Conservation (phyloP, 1,140 invertebrate species). For the Wasmannia auropunctata region DNA sequence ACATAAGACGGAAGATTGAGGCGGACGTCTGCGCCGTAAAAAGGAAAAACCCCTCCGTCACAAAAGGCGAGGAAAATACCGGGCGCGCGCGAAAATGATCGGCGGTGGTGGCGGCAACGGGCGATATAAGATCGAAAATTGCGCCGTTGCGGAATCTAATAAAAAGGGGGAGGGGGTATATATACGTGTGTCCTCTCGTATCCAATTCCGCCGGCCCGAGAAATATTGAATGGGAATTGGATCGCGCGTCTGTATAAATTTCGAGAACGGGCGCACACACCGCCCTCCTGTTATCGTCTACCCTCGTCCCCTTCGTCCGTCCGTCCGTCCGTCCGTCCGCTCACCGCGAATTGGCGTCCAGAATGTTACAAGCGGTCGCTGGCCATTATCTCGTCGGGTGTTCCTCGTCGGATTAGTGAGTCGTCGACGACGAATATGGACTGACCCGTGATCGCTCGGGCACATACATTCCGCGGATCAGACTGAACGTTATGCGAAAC, state of each 20-base stretch:
- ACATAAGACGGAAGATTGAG: conserved; percentile 29
- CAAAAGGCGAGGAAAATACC: conserved; percentile 19
- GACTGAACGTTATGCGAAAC: conserved; percentile 24
- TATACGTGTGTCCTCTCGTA: conserved; percentile 51
- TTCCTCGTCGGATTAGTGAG: conserved; percentile 56
- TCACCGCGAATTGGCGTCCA: conserved; percentile 27
- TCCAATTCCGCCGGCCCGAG: conserved; percentile 53
- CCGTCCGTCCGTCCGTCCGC: not conserved
- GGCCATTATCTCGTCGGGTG: conserved; percentile 44
- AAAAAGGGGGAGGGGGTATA: conserved; percentile 34
- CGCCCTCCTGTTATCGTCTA: conserved; percentile 23
- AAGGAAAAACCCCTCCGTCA: not conserved
- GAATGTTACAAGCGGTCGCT: conserved; percentile 55
- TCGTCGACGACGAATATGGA: conserved; percentile 34
- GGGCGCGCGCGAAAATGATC: conserved; percentile 7
- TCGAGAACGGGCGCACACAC: not conserved
- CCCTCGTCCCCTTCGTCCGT: no score
- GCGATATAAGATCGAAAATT: conserved; percentile 48
- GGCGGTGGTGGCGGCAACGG: conserved; percentile 7
- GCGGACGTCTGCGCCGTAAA: not conserved
- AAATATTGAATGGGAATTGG: conserved; percentile 59
- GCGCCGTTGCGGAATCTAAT: conserved; percentile 48
- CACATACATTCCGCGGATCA: conserved; percentile 46
- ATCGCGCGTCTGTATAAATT: conserved; percentile 57
- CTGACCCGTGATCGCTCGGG: conserved; percentile 6